Evolutionary conservation across 2,113 vertebrate genomes (phyloP), one percentile per base, ranked within the genome.

Genomic region (Indri indri): DNA sequence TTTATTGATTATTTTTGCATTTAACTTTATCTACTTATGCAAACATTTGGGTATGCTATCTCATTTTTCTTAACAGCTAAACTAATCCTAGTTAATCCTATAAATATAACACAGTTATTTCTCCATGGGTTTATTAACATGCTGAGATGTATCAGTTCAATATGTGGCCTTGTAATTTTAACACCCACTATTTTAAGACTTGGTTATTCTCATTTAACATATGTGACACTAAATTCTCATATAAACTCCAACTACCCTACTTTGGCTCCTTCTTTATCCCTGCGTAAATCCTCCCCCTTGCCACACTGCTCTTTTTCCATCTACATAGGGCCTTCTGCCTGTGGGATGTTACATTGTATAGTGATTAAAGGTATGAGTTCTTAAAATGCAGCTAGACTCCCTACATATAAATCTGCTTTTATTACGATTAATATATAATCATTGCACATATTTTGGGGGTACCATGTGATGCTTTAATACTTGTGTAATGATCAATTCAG

Each of bases 1-100:
- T 95, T 83, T 94, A 86, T 61, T 54, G 47, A 92, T 92, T 88
- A 80, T 65, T 97, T 97, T 91, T 94, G 40, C 85, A 92, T 94
- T 84, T 54, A 92, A 90, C 80, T 97, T 79, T 54, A 86, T 47
- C 66, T 80, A 61, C 22, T 90, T 97, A 90, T 83, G 18, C 70
- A 90, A 96, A 96, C 8, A 88, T 95, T 92, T 92, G 45, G 47
- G 52, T n/a, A 57, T 76, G 47, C 63, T 71, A 42, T 93, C 66
- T 96, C 52, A 87, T 84, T 92, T 97, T 87, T 93, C 52, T 89
- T 90, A 92, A 94, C 88, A 88, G 65, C 47, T 90, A 86, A 74
- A 87, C n/a, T 90, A 93, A 94, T 97, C 34, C 65, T 82, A 68
- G 40, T 73, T 97, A 94, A 95, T 94, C 81, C 63, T 94, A 65